phyloP scores from a whole-genome alignment of 2,113 vertebrate species.

The Natator depressus region DNA sequence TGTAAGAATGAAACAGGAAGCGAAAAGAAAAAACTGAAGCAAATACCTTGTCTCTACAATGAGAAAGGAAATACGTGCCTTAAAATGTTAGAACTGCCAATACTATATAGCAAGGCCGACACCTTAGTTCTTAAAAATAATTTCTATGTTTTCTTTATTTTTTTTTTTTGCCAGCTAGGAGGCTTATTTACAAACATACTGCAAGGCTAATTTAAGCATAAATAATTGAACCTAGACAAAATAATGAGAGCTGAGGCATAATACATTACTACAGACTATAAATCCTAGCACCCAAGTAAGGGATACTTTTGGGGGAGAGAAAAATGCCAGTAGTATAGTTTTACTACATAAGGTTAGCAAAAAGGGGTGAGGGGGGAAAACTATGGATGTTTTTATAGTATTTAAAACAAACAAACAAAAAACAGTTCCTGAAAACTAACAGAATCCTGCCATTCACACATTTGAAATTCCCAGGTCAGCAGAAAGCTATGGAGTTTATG shows the following conservation, averaged over 20 bases:
- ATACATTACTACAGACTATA: slow-evolving; percentile 38
- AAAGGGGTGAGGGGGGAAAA: neutral
- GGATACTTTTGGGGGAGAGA: neutral
- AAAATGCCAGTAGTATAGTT: neutral
- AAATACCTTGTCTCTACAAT: slow-evolving; percentile 47
- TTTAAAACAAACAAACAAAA: no score
- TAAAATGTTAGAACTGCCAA: slow-evolving; percentile 31
- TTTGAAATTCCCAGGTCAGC: slow-evolving; percentile 23
- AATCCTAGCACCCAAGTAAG: neutral
- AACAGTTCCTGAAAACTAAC: neutral
- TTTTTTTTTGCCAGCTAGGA: slow-evolving; percentile 39
- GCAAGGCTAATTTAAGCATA: slow-evolving; percentile 54
- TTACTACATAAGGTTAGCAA: neutral
- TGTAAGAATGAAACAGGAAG: slow-evolving; percentile 31
- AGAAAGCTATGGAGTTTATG: neutral
- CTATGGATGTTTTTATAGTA: neutral
- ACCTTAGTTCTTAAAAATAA: neutral
- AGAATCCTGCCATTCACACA: slow-evolving; percentile 9
- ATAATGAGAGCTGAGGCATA: neutral
- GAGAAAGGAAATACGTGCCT: slow-evolving; percentile 40
- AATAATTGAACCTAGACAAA: slow-evolving; percentile 38
- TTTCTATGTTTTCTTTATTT: slow-evolving; percentile 24
- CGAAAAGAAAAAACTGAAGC: slow-evolving; percentile 33
- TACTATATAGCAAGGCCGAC: slow-evolving; percentile 2
- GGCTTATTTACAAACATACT: slow-evolving; percentile 42